phyloP scores from a whole-genome alignment of 2,797 vertebrate species.

The Melanitta fusca region DNA sequence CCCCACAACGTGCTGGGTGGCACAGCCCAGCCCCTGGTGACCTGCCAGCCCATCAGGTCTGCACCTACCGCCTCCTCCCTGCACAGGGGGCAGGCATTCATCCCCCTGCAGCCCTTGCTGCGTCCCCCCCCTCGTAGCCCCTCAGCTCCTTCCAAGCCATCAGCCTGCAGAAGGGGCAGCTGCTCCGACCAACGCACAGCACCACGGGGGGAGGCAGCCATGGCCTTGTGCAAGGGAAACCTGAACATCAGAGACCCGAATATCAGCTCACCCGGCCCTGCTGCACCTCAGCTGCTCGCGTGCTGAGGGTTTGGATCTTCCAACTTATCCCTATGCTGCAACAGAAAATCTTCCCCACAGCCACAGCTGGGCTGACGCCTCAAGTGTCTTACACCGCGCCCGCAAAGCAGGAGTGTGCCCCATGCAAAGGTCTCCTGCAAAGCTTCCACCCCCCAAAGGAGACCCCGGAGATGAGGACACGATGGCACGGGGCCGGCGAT shows the following conservation, averaged over 20 bases:
- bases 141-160: fast-evolving
- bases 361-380: background rate
- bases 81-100: fast-evolving
- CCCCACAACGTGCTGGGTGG: fast-evolving
- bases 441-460: background rate
- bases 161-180: fast-evolving
- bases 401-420: fast-evolving
- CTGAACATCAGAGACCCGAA: fast-evolving
- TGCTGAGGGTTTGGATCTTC: background rate
- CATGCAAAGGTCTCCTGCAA: fast-evolving
- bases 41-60: fast-evolving
- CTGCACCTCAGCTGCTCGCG: fast-evolving
- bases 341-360: fast-evolving
- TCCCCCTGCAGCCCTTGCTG: background rate
- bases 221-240: background rate
- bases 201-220: fast-evolving
- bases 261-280: fast-evolving
- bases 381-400: fast-evolving
- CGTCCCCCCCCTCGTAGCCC: fast-evolving
- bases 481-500: fast-evolving
- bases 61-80: fast-evolving
- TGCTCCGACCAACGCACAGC: background rate
- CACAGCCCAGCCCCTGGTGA: background rate
- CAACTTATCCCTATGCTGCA: background rate
- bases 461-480: fast-evolving